Evolutionary conservation across 2,888 invertebrate species (phyloP).

Genomic region (Yponomeuta malinellus): DNA sequence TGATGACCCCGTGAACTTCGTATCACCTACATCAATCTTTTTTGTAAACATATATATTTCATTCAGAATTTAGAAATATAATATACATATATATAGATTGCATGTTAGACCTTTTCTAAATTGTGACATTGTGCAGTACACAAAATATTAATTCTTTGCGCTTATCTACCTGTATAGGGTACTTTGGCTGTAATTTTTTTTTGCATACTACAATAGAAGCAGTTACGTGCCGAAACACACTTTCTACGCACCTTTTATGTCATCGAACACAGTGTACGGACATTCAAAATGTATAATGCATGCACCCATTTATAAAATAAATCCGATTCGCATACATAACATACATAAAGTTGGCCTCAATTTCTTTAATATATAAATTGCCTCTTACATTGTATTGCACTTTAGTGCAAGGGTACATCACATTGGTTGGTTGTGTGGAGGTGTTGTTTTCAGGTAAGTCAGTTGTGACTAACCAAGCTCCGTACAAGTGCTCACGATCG

Average conservation of each 20-base stretch:
- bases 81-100: too few relatives aligned
- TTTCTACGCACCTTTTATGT: not conserved
- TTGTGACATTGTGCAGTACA: too few relatives aligned
- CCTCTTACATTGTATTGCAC: constrained; percentile 9
- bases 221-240: not conserved
- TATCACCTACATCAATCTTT: too few relatives aligned
- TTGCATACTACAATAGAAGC: not conserved
- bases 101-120: too few relatives aligned
- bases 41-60: too few relatives aligned
- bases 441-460: not conserved
- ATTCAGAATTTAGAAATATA: too few relatives aligned
- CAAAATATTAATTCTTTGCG: too few relatives aligned
- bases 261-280: not conserved
- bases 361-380: constrained; percentile 11
- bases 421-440: not conserved
- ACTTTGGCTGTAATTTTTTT: too few relatives aligned
- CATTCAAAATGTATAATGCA: not conserved
- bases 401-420: constrained; percentile 10
- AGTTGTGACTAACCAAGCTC: not conserved
- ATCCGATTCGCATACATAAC: not conserved
- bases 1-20: too few relatives aligned
- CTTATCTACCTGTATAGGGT: too few relatives aligned
- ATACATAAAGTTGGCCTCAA: constrained; percentile 2
- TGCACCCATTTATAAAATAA: not conserved
- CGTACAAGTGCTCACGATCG: too few relatives aligned